Evolutionary conservation across 2,113 vertebrate genomes (phyloP).

Genomic region (Dipodomys spectabilis): DNA sequence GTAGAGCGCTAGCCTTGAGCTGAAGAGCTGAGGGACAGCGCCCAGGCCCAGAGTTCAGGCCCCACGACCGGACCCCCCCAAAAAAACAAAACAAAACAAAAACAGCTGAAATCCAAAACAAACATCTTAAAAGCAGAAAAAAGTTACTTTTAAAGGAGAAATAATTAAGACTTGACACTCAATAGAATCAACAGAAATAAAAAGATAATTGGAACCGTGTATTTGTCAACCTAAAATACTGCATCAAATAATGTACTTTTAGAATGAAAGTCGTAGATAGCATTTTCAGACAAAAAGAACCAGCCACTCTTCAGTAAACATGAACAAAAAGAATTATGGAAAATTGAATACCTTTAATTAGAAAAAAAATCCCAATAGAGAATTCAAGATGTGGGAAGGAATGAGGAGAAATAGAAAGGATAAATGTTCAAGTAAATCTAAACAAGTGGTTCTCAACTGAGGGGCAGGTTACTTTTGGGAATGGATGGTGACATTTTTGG

Average conservation of each 20-base stretch:
- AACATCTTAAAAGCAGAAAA: constrained; percentile 10
- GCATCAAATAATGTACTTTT: not conserved
- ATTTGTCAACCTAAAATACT: constrained; percentile 15
- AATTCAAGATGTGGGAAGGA: not conserved
- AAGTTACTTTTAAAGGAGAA: not conserved
- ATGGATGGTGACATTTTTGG: not conserved
- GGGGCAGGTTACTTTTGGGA: not conserved
- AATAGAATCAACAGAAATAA: constrained; percentile 19
- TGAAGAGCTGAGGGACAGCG: too few relatives aligned
- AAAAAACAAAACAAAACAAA: too few relatives aligned
- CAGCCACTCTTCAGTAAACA: not conserved
- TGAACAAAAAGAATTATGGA: not conserved
- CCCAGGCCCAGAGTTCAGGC: too few relatives aligned
- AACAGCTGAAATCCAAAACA: constrained; percentile 26
- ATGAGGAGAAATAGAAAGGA: not conserved
- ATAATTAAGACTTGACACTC: constrained; percentile 15
- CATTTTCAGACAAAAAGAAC: constrained; percentile 48
- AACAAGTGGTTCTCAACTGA: not conserved
- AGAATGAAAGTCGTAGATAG: constrained; percentile 40
- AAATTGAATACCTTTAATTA: not conserved
- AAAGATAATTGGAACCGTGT: not conserved
- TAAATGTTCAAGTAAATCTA: not conserved
- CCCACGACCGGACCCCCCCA: too few relatives aligned
- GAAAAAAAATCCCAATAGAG: constrained; percentile 19
- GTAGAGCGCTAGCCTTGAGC: too few relatives aligned